Percentiles rank a stretch among this genome's conserved stretches.
These are phyloP conservation scores for Nasonia vitripennis DNA, from an alignment of 1,140 invertebrate genomes.

Conservation along the genomic window DNA sequence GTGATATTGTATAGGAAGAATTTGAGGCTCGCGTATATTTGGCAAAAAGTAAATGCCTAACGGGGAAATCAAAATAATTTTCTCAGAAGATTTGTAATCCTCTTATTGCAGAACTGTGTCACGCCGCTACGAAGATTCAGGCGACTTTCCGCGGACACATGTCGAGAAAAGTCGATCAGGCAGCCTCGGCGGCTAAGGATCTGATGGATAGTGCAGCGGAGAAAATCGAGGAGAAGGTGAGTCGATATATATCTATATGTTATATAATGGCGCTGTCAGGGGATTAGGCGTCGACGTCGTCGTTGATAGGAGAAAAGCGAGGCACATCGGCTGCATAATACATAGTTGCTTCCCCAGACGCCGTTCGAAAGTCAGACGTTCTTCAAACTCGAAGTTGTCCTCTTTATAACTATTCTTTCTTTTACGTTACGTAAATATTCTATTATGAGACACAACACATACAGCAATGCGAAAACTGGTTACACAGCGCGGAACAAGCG, in stretches of 20 bases:
- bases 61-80: not conserved
- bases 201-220: conserved; percentile 70
- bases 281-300: not conserved
- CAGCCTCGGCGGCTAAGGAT: conserved; percentile 75
- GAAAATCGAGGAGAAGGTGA: conserved; percentile 76
- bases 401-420: not conserved
- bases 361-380: too few relatives aligned
- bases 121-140: conserved; percentile 94
- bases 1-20: too few relatives aligned
- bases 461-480: not conserved
- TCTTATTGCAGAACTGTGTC: conserved; percentile 82
- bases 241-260: conserved; percentile 41
- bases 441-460: not conserved
- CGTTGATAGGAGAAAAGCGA: not conserved
- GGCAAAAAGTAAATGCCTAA: not conserved
- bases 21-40: not conserved
- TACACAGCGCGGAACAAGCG: not conserved
- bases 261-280: not conserved
- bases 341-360: not conserved
- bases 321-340: not conserved
- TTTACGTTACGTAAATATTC: not conserved
- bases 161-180: conserved; percentile 83
- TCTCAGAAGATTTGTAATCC: conserved; percentile 1
- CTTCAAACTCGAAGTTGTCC: not conserved
- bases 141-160: conserved; percentile 94